Conservation (phyloP, 2,888 invertebrate genomes). For the Galeruca laticollis region DNA sequence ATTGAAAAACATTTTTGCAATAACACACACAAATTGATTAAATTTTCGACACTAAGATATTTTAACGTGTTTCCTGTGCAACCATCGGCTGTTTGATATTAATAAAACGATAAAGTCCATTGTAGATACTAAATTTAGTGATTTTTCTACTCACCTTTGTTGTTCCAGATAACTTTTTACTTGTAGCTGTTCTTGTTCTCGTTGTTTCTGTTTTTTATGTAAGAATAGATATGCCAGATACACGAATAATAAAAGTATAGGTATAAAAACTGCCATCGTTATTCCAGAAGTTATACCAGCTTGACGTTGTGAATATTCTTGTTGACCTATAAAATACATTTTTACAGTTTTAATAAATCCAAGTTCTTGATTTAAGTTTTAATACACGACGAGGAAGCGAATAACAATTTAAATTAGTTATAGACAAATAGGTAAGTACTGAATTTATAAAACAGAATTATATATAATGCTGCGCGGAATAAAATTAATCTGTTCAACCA, state of each 20-base stretch:
- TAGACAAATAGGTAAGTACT: too few relatives aligned
- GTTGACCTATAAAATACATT: slow-evolving; percentile 82
- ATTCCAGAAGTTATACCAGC: slow-evolving; percentile 84
- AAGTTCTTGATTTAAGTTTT: slow-evolving; percentile 16
- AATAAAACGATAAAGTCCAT: too few relatives aligned
- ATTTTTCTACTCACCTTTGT: slow-evolving; percentile 44
- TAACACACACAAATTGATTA: too few relatives aligned
- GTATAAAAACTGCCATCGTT: slow-evolving; percentile 81
- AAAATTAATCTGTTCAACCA: too few relatives aligned
- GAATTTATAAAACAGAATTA: too few relatives aligned
- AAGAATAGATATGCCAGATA: slow-evolving; percentile 61
- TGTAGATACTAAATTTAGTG: slow-evolving; percentile 13
- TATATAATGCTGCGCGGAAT: too few relatives aligned
- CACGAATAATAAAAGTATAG: slow-evolving; percentile 78
- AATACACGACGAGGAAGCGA: background rate
- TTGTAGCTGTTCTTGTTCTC: slow-evolving; percentile 54
- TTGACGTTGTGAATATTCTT: slow-evolving; percentile 83
- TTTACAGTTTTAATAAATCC: background rate
- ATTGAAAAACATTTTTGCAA: too few relatives aligned
- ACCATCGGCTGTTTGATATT: too few relatives aligned
- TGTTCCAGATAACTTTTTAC: slow-evolving; percentile 45
- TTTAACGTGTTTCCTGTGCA: too few relatives aligned
- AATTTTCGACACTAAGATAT: too few relatives aligned
- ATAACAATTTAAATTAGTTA: too few relatives aligned
- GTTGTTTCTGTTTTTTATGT: slow-evolving; percentile 55